Conservation (phyloP, 2,797 vertebrate species). For the Capromys pilorides region DNA sequence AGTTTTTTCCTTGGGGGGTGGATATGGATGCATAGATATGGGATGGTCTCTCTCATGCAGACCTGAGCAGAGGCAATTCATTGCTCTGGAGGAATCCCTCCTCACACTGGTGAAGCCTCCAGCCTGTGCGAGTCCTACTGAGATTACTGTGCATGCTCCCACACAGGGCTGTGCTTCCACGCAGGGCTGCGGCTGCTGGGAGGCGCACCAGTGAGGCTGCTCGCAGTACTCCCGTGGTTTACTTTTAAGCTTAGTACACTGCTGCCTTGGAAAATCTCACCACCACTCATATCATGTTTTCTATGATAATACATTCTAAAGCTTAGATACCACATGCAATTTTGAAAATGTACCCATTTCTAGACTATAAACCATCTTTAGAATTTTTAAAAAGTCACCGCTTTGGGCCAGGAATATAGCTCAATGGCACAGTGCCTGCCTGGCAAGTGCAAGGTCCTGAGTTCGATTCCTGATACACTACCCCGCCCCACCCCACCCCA, state of each 20-base stretch:
- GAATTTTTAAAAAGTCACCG: conserved; percentile 26
- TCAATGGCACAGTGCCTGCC: too few species aligned
- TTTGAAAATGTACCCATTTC: conserved; percentile 46
- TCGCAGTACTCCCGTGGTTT: not conserved
- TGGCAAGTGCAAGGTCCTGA: too few species aligned
- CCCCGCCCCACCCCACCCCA: too few species aligned
- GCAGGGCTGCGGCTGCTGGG: not conserved
- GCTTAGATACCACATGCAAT: not conserved
- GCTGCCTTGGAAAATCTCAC: conserved; percentile 39
- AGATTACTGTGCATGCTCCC: not conserved
- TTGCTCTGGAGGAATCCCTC: conserved; percentile 1
- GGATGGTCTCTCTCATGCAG: conserved; percentile 6
- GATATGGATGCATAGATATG: too few species aligned
- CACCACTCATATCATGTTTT: not conserved
- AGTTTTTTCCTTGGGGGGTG: too few species aligned
- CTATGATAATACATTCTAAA: conserved; percentile 37
- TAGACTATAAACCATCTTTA: not conserved
- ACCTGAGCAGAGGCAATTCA: not conserved
- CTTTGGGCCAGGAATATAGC: not conserved
- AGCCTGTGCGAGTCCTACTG: not conserved
- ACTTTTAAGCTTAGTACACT: conserved; percentile 13
- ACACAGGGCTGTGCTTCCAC: too few species aligned
- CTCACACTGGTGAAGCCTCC: not conserved
- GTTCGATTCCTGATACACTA: too few species aligned
- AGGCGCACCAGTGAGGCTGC: not conserved